Evolutionary conservation across 35 echinoderm and acorn worm species (phyloP).

Genomic region (Apostichopus japonicus): DNA sequence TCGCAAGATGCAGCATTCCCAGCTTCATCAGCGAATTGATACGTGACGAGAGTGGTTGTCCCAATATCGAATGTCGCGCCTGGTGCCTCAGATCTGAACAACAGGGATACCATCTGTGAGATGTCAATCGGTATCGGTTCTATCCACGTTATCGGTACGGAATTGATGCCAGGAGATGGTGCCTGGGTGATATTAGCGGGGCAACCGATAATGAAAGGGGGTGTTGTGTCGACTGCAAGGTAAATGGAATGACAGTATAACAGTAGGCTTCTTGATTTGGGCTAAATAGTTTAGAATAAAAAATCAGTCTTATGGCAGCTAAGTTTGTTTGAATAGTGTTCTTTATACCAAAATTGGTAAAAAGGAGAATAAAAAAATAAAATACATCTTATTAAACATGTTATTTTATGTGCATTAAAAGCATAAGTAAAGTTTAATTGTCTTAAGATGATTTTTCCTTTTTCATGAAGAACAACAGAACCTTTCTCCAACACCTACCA

Average conservation of each 20-base stretch:
- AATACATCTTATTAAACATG: background rate
- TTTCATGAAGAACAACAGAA: no score
- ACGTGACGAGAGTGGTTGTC: background rate
- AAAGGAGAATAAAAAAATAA: background rate
- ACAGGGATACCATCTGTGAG: background rate
- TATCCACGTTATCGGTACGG: background rate
- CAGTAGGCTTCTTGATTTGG: no score
- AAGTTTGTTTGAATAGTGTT: no score
- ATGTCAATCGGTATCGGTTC: constrained; percentile 12
- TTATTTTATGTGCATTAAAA: no score
- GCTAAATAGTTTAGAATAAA: no score
- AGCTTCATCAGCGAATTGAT: background rate
- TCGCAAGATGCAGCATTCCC: constrained; percentile 4
- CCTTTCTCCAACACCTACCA: no score
- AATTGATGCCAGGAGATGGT: background rate
- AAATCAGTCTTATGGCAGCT: no score
- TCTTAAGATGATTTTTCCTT: no score
- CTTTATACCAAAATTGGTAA: background rate
- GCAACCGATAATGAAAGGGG: constrained; percentile 9
- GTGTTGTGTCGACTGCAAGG: background rate
- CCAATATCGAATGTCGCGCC: background rate
- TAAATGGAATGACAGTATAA: background rate
- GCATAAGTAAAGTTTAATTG: no score
- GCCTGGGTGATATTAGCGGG: background rate
- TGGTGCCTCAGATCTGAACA: background rate